Percentiles rank a stretch among this genome's conserved stretches.
phyloP scores from a whole-genome alignment of 1,140 invertebrate species.

The Medauroidea extradentata region DNA sequence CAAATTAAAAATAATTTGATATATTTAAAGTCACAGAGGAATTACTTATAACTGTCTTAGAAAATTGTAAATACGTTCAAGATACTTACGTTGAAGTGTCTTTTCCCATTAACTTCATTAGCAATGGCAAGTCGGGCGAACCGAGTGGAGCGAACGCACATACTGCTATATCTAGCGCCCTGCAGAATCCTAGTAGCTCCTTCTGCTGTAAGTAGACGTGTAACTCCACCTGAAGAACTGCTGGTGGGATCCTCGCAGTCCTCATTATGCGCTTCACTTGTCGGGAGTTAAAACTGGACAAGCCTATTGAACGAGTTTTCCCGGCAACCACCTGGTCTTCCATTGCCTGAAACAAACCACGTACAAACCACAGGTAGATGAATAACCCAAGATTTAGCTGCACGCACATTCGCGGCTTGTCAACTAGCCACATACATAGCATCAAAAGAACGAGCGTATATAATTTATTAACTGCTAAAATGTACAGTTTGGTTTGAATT shows the following conservation, averaged over 20 bases:
- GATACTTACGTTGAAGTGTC: too few species aligned
- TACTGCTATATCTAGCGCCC: slow-evolving; percentile 44
- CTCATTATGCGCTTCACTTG: slow-evolving; percentile 22
- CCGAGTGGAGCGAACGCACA: slow-evolving; percentile 55
- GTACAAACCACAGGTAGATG: too few species aligned
- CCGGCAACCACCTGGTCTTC: slow-evolving; percentile 25
- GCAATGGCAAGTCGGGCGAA: slow-evolving; percentile 34
- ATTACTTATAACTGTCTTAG: too few species aligned
- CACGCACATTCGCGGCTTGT: too few species aligned
- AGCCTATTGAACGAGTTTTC: slow-evolving; percentile 19
- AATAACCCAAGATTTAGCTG: too few species aligned
- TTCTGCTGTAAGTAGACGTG: slow-evolving; percentile 48
- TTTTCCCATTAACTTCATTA: slow-evolving; percentile 33
- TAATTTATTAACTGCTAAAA: too few species aligned
- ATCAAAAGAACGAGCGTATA: too few species aligned
- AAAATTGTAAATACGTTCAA: too few species aligned
- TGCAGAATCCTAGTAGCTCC: slow-evolving; percentile 43
- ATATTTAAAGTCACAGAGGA: too few species aligned
- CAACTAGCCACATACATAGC: too few species aligned
- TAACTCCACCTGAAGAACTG: slow-evolving; percentile 40
- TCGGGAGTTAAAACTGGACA: slow-evolving; percentile 27
- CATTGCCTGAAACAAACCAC: slow-evolving; percentile 8
- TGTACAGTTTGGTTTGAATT: too few species aligned
- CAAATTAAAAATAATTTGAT: too few species aligned
- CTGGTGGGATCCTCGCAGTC: not conserved